These are phyloP conservation scores for Cheirogaleus major DNA, from an alignment of 2,797 vertebrate genomes.

Conservation along the genomic window DNA sequence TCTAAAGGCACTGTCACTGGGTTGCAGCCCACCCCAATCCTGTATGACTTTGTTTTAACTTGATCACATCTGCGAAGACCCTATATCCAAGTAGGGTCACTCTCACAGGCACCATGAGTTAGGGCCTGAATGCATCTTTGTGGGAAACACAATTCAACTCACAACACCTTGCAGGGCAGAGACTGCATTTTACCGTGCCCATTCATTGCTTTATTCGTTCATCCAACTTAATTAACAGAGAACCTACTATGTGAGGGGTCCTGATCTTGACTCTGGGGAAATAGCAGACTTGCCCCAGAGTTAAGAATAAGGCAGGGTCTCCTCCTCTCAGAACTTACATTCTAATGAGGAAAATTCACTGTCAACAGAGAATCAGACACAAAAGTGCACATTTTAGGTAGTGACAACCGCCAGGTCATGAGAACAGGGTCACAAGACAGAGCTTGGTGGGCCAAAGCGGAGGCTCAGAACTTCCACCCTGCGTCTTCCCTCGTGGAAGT, in stretches of 20 bases:
- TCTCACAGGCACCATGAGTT: too few species aligned
- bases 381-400: background rate
- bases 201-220: background rate
- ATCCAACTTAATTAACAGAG: background rate
- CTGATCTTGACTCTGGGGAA: background rate
- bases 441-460: accelerated
- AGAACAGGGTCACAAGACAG: accelerated
- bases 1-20: background rate
- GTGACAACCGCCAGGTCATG: too few species aligned
- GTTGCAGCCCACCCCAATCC: background rate
- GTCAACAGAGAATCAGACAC: background rate
- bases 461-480: background rate
- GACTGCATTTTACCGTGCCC: background rate
- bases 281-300: background rate
- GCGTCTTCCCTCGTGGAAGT: background rate
- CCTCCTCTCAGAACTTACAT: background rate
- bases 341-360: background rate
- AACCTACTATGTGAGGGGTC: too few species aligned
- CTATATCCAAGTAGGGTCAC: background rate
- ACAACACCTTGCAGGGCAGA: background rate
- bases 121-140: background rate
- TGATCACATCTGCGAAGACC: background rate
- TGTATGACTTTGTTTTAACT: background rate
- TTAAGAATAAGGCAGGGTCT: background rate
- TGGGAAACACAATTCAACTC: background rate